Evolutionary conservation across 2,888 invertebrate genomes (phyloP), one percentile per base, ranked within the genome.

Genomic region (Matsumyia berberina): DNA sequence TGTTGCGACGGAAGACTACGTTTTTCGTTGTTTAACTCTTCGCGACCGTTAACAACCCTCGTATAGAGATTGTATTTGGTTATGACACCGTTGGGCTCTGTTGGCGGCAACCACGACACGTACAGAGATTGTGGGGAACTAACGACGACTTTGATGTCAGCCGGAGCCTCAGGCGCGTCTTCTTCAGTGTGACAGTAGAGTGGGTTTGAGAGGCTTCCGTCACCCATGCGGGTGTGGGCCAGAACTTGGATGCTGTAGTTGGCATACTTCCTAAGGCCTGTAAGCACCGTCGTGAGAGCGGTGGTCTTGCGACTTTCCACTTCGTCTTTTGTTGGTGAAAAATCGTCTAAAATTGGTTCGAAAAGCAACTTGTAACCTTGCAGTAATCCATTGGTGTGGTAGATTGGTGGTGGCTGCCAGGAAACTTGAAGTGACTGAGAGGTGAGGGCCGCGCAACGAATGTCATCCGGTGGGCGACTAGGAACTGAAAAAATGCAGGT

Each of bases 181-280:
- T 96, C 96, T 88, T 95, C 95, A 1, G 96, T 96, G 88, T 94
- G 94, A 88, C 96, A 96, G 89, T 93, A 95, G 37, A 94, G 93
- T 0, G 95, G 93, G 81, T 93, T 92, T 37, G 95, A 95, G 74
- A 94, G 91, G 5, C 94, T 93, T 1, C 96, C 96, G 89, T 96
- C 96, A 0, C 96, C 96, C 88, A 95, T 94, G 89, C 95, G 93
- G 0, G 96, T 96, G 90, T 94, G 96, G 0, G 96, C 96, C 88
- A 96, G 89, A 8, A 96, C 95, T 92, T 96, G 95, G 80, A 96
- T 93, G 89, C 96, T 96, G 91, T 96, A 96, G 91, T 96, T 97
- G 35, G 96, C 95, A 90, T 93, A 96, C 89, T 95, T 95, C 88
- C 95, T 93, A 81, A 97, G 92, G 3, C 94, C 94, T 0, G 94